Conservation (phyloP, 2,888 invertebrate genomes). For the Callyntrura guangdongensis region DNA sequence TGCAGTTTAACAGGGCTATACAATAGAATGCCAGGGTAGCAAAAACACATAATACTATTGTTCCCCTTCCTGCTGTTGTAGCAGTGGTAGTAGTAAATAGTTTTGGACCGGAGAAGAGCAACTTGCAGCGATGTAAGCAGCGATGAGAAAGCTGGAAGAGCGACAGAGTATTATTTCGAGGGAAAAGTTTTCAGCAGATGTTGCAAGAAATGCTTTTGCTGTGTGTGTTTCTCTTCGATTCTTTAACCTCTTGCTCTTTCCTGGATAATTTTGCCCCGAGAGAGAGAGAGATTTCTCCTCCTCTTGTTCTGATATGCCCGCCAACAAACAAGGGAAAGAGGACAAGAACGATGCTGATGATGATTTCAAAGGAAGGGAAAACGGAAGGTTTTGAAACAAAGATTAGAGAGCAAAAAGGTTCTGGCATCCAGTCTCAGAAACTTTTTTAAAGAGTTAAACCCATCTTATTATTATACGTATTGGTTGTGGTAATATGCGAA, state of each 20-base stretch:
- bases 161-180: conserved; percentile 26
- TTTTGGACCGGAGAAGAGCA: background rate
- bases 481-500: background rate
- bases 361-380: conserved; percentile 64
- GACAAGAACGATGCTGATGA: conserved; percentile 52
- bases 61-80: background rate
- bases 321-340: conserved; percentile 38
- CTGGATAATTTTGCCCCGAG: conserved; percentile 66
- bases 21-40: background rate
- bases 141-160: background rate
- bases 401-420: conserved; percentile 72
- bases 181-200: conserved; percentile 72
- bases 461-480: background rate
- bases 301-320: conserved; percentile 26
- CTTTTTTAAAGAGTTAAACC: conserved; percentile 35
- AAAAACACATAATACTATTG: background rate
- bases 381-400: conserved; percentile 73
- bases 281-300: conserved; percentile 51
- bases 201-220: conserved; percentile 62
- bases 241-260: conserved; percentile 62
- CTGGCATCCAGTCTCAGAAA: conserved; percentile 56
- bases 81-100: background rate
- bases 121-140: background rate
- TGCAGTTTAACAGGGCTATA: too few relatives aligned
- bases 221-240: conserved; percentile 22